Conservation (phyloP, 2,797 vertebrate species). For the Odontamblyopus lacepedii region DNA sequence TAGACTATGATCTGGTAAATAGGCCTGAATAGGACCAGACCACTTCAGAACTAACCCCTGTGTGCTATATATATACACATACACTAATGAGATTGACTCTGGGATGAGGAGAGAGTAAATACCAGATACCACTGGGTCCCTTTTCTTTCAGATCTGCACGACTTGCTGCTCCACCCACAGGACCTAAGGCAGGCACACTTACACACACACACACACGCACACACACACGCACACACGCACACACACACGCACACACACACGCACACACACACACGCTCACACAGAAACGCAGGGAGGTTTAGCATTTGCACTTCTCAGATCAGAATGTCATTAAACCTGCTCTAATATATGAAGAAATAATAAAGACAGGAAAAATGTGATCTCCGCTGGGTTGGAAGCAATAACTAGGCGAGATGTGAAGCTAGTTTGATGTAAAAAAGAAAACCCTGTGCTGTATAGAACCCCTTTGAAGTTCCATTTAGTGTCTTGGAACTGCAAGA, state of each 20-base stretch:
- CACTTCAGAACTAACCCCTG: not conserved
- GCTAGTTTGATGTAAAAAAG: conserved; percentile 34
- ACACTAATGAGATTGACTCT: not conserved
- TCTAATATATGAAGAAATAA: conserved; percentile 37
- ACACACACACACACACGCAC: conserved; percentile 13
- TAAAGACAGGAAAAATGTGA: conserved; percentile 16
- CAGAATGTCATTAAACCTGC: conserved; percentile 31
- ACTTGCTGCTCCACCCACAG: conserved; percentile 91
- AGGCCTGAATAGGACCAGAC: not conserved
- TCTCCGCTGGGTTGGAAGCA: conserved; percentile 56
- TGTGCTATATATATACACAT: not conserved
- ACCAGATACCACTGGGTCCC: conserved; percentile 98
- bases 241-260: conserved; percentile 20
- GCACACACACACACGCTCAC: conserved; percentile 8
- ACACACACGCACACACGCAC: conserved; percentile 6
- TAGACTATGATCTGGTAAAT: not conserved
- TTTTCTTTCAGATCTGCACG: conserved; percentile 83
- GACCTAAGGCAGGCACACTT: conserved; percentile 72
- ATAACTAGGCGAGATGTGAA: conserved; percentile 50
- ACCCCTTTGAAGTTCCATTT: not conserved
- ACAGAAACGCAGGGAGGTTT: conserved; percentile 16
- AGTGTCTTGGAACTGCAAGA: not conserved
- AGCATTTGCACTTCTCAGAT: conserved; percentile 30
- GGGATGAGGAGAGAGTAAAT: conserved; percentile 44
- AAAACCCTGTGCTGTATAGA: conserved; percentile 4